A percentile compares a stretch with the other conserved stretches of the same genome.
phyloP scores from a whole-genome alignment of 2,113 vertebrate species.

The Zosterops borbonicus region DNA sequence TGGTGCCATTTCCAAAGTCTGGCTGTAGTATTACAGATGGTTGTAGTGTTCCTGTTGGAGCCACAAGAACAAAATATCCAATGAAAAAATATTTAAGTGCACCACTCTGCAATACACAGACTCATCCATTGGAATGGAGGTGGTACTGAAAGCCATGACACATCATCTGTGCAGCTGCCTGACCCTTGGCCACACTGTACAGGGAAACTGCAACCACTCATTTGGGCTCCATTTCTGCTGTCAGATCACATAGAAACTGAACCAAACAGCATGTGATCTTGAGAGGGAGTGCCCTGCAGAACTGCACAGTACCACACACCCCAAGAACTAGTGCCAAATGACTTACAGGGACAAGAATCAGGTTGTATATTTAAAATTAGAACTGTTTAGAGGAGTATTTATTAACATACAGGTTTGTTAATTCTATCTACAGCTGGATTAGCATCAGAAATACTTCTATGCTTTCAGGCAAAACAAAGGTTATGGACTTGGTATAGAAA shows the following conservation, averaged over 20 bases:
- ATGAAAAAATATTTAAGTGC: neutral
- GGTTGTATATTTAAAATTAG: neutral
- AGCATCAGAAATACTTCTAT: neutral
- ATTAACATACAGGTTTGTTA: neutral
- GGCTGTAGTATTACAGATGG: neutral
- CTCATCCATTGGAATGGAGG: neutral
- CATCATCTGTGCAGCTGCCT: neutral
- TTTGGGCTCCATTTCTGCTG: neutral
- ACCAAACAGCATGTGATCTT: neutral
- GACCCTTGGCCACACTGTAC: neutral
- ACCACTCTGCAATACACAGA: neutral
- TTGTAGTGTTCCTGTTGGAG: neutral
- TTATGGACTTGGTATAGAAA: neutral
- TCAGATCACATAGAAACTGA: neutral
- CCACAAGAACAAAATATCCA: neutral
- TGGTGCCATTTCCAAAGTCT: neutral
- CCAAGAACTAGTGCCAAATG: neutral
- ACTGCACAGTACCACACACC: neutral
- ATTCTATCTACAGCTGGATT: neutral
- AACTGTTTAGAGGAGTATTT: neutral
- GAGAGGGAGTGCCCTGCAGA: neutral
- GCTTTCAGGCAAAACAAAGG: neutral
- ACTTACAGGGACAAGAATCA: neutral
- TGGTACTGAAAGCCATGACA: neutral
- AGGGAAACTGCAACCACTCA: neutral